Evolutionary conservation across 2,797 vertebrate genomes (phyloP).

Genomic region (Crypturellus tataupa): DNA sequence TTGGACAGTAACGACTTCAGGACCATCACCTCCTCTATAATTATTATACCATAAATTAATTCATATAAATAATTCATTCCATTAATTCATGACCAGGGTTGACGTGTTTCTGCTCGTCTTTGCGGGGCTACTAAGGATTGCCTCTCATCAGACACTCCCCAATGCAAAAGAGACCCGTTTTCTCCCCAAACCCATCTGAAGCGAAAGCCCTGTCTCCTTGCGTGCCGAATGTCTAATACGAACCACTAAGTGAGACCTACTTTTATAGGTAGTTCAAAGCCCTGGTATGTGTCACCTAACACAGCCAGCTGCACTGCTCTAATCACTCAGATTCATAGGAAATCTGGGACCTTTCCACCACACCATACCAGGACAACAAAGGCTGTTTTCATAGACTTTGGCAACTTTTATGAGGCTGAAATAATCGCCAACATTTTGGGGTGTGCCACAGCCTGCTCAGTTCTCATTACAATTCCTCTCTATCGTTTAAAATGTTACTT

Average conservation of each 20-base stretch:
- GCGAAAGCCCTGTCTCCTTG: background rate
- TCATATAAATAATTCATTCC: background rate
- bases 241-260: constrained; percentile 15
- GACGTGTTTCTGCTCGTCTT: background rate
- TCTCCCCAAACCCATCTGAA: background rate
- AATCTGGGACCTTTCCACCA: constrained; percentile 71
- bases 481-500: constrained; percentile 52
- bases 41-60: background rate
- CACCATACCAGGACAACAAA: constrained; percentile 63
- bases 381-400: constrained; percentile 58
- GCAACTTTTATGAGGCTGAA: constrained; percentile 71
- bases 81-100: background rate
- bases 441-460: constrained; percentile 45
- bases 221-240: constrained; percentile 25
- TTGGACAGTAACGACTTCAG: fast-evolving
- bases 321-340: constrained; percentile 46
- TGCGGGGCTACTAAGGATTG: background rate
- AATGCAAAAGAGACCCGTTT: background rate
- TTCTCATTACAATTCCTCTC: constrained; percentile 65
- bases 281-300: constrained; percentile 78
- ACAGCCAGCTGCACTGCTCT: constrained; percentile 46
- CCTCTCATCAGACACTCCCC: background rate
- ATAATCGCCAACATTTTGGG: constrained; percentile 59
- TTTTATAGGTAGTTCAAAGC: constrained; percentile 66
- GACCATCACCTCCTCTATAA: background rate